These are phyloP conservation scores for Orthosia cruda DNA, from an alignment of 2,888 invertebrate genomes.

Conservation along the genomic window DNA sequence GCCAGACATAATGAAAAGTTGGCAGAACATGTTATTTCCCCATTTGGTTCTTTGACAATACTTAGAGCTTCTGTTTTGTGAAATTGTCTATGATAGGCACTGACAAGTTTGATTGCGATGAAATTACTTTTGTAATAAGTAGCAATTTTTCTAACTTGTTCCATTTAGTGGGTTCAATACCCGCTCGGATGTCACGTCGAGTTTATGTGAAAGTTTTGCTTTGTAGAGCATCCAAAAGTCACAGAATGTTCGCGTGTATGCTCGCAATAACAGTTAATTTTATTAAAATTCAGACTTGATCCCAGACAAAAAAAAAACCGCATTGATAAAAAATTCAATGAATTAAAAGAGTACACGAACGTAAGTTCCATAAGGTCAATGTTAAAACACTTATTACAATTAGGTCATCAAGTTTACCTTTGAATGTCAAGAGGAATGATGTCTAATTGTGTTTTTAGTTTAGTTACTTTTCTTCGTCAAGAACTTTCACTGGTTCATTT, in stretches of 20 bases:
- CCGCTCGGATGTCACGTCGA: neutral
- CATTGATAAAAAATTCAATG: too few relatives aligned
- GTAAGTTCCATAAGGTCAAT: too few relatives aligned
- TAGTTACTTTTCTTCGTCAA: too few relatives aligned
- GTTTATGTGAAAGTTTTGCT: neutral
- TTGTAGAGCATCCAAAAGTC: neutral
- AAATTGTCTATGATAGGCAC: constrained; percentile 16
- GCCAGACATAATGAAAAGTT: constrained; percentile 14
- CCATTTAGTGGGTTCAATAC: neutral
- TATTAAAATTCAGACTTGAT: too few relatives aligned
- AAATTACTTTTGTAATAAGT: constrained; percentile 26
- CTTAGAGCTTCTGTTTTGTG: constrained; percentile 3
- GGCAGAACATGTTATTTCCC: constrained; percentile 42
- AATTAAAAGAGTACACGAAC: too few relatives aligned
- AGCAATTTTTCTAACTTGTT: constrained; percentile 20
- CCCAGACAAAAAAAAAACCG: too few relatives aligned
- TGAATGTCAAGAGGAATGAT: too few relatives aligned
- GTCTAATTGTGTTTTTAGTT: too few relatives aligned
- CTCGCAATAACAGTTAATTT: too few relatives aligned
- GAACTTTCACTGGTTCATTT: neutral
- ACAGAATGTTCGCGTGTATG: too few relatives aligned
- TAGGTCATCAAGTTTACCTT: too few relatives aligned
- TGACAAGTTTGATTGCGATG: constrained; percentile 18
- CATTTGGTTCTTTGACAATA: constrained; percentile 27
- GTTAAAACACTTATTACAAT: too few relatives aligned